These are phyloP conservation scores for Micronycteris hirsuta DNA, from an alignment of 2,113 vertebrate species.

Conservation along the genomic window DNA sequence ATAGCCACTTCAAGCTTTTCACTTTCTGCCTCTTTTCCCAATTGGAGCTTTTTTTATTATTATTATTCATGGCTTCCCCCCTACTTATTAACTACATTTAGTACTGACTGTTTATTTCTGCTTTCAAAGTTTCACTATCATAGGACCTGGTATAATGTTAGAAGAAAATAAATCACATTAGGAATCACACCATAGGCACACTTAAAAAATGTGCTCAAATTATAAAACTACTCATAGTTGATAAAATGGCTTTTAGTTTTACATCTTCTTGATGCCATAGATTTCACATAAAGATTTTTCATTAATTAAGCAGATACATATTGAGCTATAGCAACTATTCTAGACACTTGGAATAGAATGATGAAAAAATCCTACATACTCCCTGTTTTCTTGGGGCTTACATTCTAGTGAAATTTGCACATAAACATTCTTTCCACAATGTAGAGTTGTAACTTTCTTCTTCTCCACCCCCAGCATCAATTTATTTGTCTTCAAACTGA, in stretches of 20 bases:
- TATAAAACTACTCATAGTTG: not conserved
- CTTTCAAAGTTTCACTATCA: not conserved
- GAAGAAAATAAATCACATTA: not conserved
- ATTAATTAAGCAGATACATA: not conserved
- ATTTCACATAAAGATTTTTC: not conserved
- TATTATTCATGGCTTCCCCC: not conserved
- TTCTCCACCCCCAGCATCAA: not conserved
- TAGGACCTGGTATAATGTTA: not conserved
- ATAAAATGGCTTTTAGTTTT: not conserved
- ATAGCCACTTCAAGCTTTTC: not conserved
- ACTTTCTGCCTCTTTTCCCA: not conserved
- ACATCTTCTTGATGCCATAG: not conserved
- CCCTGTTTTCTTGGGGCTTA: not conserved
- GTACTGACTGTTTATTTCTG: slow-evolving; percentile 27
- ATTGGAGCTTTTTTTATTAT: not conserved
- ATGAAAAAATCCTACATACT: not conserved
- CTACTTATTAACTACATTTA: not conserved
- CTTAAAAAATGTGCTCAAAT: not conserved
- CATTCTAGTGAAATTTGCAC: not conserved
- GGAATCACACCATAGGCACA: not conserved
- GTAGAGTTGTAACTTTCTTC: not conserved
- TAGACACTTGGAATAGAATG: not conserved
- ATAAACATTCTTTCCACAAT: not conserved
- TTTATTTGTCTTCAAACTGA: slow-evolving; percentile 18
- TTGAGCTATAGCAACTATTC: not conserved